phyloP scores from a whole-genome alignment of 2,888 invertebrate species.

The Tupiocoris notatus region DNA sequence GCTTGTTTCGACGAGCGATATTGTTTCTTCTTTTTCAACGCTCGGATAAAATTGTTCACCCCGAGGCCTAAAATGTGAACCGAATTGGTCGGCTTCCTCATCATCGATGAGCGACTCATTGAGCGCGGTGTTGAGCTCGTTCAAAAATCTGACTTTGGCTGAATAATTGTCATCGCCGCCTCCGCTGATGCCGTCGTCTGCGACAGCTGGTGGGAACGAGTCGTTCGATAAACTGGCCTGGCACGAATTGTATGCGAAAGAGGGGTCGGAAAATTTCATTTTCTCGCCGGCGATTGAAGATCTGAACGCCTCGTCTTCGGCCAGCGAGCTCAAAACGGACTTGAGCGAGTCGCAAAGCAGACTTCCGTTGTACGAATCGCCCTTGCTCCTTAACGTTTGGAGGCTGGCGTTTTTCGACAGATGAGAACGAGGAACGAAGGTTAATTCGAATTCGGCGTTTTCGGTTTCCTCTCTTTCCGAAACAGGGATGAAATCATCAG shows the following conservation, averaged over 20 bases:
- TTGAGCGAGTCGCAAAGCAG: conserved; percentile 16
- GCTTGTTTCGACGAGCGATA: background rate
- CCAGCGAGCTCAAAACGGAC: conserved; percentile 11
- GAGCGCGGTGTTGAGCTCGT: conserved; percentile 25
- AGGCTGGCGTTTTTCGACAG: conserved; percentile 11
- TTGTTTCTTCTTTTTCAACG: background rate
- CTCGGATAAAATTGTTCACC: too few relatives aligned
- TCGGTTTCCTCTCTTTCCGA: background rate
- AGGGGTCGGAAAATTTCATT: background rate
- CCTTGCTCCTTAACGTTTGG: conserved; percentile 13
- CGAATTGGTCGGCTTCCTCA: background rate
- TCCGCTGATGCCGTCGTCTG: background rate
- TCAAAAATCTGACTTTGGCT: conserved; percentile 26
- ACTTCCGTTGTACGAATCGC: conserved; percentile 16
- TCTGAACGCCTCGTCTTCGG: background rate
- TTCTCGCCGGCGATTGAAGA: conserved; percentile 4
- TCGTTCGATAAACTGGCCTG: conserved; percentile 12
- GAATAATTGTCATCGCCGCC: conserved; percentile 23
- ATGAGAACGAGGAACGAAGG: background rate
- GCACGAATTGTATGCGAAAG: background rate
- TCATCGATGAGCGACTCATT: conserved; percentile 30
- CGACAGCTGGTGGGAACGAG: conserved; percentile 11
- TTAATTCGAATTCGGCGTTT: background rate
- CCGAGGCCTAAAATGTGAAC: background rate
- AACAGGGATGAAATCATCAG: background rate